These are phyloP conservation scores for Campodea augens DNA, from an alignment of 1,140 invertebrate genomes.

Conservation along the genomic window DNA sequence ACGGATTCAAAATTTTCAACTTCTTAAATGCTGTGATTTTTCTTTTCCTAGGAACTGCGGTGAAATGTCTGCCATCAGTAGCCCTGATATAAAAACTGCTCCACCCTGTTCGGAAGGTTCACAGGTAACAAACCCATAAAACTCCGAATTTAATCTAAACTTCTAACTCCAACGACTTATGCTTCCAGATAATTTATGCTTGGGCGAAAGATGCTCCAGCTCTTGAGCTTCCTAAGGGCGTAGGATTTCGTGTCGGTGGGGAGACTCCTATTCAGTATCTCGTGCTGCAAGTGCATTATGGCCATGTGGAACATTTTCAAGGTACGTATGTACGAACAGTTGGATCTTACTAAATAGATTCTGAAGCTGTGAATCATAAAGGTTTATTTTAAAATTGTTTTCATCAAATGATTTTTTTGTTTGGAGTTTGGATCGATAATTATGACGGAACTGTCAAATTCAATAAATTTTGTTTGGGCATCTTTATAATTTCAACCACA, in stretches of 20 bases:
- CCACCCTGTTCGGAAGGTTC: constrained; percentile 49
- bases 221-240: constrained; percentile 62
- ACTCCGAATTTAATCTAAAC: constrained; percentile 28
- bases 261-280: constrained; percentile 52
- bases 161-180: constrained; percentile 17
- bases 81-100: constrained; percentile 26
- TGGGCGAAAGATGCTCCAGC: constrained; percentile 90
- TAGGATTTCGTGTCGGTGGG: constrained; percentile 58
- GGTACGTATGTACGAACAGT: constrained; percentile 24
- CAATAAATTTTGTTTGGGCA: too few species aligned
- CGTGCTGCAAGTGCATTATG: constrained; percentile 88
- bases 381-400: background rate
- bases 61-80: constrained; percentile 50
- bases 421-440: too few species aligned
- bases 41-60: constrained; percentile 55
- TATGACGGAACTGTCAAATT: too few species aligned
- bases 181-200: constrained; percentile 70
- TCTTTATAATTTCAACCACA: too few species aligned
- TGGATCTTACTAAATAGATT: constrained; percentile 1
- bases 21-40: background rate
- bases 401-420: too few species aligned
- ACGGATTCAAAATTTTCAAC: constrained; percentile 4
- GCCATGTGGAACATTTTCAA: constrained; percentile 45
- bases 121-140: constrained; percentile 30
- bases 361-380: background rate